A percentile compares a stretch with the other conserved stretches of the same genome.
Conservation (phyloP, 2,888 invertebrate species). For the Noctuana brunneofusca region DNA sequence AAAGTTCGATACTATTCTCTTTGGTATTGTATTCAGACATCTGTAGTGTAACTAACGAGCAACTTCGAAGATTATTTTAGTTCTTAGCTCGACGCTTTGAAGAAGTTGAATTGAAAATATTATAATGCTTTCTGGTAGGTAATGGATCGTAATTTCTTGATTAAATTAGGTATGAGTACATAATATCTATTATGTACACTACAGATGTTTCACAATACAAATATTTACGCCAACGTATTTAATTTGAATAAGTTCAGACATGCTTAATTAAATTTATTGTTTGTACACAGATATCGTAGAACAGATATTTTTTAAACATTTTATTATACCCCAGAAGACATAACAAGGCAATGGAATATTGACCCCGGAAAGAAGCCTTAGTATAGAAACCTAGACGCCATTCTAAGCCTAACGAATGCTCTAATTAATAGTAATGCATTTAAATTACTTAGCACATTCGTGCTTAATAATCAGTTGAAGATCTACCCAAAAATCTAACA, state of each 20-base stretch:
- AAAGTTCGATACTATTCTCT: slow-evolving; percentile 22
- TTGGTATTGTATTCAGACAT: slow-evolving; percentile 13
- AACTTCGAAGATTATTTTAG: slow-evolving; percentile 3
- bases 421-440: slow-evolving; percentile 27
- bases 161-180: background rate
- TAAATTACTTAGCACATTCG: slow-evolving; percentile 18
- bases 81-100: background rate
- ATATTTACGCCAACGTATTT: background rate
- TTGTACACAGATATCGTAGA: background rate
- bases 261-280: background rate
- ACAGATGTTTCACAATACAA: no score
- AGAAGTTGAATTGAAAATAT: background rate
- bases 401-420: slow-evolving; percentile 29
- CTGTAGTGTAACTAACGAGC: slow-evolving; percentile 16
- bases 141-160: background rate
- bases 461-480: background rate
- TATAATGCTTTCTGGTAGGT: background rate
- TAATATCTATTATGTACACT: background rate
- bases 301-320: no score
- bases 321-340: background rate
- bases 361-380: slow-evolving; percentile 30
- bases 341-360: slow-evolving; percentile 18
- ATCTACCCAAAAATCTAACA: no score
- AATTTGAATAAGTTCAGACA: background rate
- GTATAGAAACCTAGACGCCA: slow-evolving; percentile 18